Conservation (phyloP, 1,140 invertebrate genomes). For the Platorchestia sp. region DNA sequence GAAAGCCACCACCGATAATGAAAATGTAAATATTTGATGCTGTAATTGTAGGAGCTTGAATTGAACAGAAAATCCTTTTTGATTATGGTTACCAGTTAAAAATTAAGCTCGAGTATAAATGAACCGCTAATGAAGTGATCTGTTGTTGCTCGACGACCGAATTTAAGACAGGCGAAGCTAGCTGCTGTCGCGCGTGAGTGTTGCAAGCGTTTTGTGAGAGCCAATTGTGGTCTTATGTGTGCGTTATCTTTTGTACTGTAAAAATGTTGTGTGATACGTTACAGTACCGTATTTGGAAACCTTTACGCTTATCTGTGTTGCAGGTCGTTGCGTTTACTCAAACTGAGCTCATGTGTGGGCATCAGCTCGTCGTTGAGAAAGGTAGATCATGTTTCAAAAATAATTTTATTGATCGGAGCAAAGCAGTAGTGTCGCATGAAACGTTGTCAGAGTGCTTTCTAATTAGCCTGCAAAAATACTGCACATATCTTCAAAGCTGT, state of each 20-base stretch:
- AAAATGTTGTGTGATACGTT: background rate
- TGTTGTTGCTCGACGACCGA: too few species aligned
- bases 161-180: background rate
- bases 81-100: background rate
- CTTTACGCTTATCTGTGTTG: background rate
- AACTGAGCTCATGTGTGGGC: background rate
- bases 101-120: background rate
- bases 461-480: background rate
- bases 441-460: background rate
- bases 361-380: background rate
- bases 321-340: background rate
- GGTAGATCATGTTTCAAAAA: background rate
- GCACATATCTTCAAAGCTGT: constrained; percentile 1
- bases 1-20: too few species aligned
- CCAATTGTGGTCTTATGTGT: background rate
- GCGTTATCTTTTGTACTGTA: too few species aligned
- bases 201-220: background rate
- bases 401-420: background rate
- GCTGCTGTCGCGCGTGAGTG: background rate
- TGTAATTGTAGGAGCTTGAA: background rate
- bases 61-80: background rate
- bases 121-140: background rate
- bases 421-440: background rate
- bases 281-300: background rate
- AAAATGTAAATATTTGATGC: background rate